Evolutionary conservation across 2,888 invertebrate genomes (phyloP).

Genomic region (Allophyes oxyacanthae): DNA sequence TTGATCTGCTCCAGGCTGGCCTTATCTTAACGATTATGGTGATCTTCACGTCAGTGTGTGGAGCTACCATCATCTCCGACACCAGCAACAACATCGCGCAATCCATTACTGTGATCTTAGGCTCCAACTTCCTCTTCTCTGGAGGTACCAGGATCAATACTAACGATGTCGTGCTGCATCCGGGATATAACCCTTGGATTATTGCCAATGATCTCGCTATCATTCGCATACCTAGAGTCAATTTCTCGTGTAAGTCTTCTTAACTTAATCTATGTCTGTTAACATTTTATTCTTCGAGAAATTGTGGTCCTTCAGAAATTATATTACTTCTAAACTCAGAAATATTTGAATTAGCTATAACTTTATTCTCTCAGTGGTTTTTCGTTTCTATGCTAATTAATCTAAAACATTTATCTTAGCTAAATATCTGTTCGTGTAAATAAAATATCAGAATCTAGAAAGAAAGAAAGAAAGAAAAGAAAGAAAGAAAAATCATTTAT

Average conservation of each 20-base stretch:
- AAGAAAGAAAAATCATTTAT: no score
- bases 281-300: background rate
- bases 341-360: no score
- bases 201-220: constrained; percentile 68
- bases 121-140: constrained; percentile 65
- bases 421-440: no score
- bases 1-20: constrained; percentile 64
- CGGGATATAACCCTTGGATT: constrained; percentile 62
- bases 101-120: constrained; percentile 62
- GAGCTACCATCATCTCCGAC: constrained; percentile 63
- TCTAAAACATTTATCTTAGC: no score
- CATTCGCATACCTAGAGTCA: constrained; percentile 52
- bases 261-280: background rate
- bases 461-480: no score
- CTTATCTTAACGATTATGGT: constrained; percentile 58
- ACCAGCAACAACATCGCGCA: constrained; percentile 55
- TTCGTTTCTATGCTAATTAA: no score
- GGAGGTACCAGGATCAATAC: constrained; percentile 65
- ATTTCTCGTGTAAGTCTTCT: constrained; percentile 59
- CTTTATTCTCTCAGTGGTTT: no score
- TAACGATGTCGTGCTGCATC: constrained; percentile 52
- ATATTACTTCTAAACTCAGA: no score
- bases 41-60: constrained; percentile 62
- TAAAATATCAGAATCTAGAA: no score
- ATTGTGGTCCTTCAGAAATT: background rate